Evolutionary conservation across 1,140 invertebrate genomes (phyloP), one percentile per base, ranked within the genome.

Genomic region (Delia radicum): DNA sequence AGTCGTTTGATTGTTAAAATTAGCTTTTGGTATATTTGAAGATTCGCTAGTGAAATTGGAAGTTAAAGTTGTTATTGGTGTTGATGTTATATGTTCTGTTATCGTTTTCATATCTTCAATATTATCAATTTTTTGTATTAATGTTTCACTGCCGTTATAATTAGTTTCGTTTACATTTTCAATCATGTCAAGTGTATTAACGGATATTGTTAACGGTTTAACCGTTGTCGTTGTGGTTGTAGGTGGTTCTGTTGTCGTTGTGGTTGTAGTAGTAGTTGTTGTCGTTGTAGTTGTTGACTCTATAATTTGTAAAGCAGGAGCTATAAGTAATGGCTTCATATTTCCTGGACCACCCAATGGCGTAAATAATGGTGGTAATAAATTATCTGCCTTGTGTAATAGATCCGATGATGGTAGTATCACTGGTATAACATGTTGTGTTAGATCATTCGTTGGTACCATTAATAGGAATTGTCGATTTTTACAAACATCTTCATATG

Each of bases 401-500:
- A 82, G 18, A 78, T 82, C 42, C 75, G 82, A 81, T 4, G 78
- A 42, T 1, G 80, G 80, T 10, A 84, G 78, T 18, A 86, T 74
- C 63, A 84, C 77, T 62, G 80, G 65, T 69, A 69, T 69, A 0
- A 69, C 65, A 33, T 69, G 65, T 62, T 81, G 77, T 24, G 81
- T 74, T 8, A 79, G 80, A 37, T 82, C 73, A 79, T 75, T 71
- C 31, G 75, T 80, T 61, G 84, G 83, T 0, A 81, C 71, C 26
- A 76, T 80, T 69, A 74, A 76, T 0, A 78, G 80, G 12, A 76
- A 77, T 72, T 80, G 75, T n/a, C 87, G 62, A 81, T 83, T 73
- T 0, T 86, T 88, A 69, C 87, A 87, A 12, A 82, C 83, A 46
- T 89, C 86, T 76, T 89, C 87, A 72, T 88, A 87, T 69, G 79